These are phyloP conservation scores for Acrocephalus scirpaceus DNA, from an alignment of 2,797 vertebrate species.

Conservation along the genomic window DNA sequence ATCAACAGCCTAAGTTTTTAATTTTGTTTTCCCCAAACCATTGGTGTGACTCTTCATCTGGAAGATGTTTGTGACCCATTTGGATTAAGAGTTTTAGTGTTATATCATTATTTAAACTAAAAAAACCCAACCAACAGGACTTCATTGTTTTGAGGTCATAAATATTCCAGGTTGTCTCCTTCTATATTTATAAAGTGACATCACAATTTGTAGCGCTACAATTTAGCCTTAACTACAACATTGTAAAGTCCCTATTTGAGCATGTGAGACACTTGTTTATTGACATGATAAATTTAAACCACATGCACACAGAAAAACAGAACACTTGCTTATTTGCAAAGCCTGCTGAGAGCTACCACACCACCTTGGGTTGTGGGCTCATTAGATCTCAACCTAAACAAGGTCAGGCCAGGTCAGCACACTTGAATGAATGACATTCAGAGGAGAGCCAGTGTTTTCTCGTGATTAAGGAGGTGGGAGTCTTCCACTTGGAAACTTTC, in stretches of 20 bases:
- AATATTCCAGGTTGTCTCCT: constrained; percentile 33
- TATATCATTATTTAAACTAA: not conserved
- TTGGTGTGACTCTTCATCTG: not conserved
- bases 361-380: constrained; percentile 42
- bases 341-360: constrained; percentile 52
- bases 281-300: constrained; percentile 57
- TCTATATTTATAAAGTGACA: constrained; percentile 21
- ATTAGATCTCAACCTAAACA: constrained; percentile 63
- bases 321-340: constrained; percentile 57
- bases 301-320: constrained; percentile 38
- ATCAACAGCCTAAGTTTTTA: not conserved
- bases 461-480: constrained; percentile 54
- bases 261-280: constrained; percentile 56
- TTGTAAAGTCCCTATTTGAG: constrained; percentile 18
- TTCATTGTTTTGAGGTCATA: constrained; percentile 33
- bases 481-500: constrained; percentile 43
- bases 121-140: not conserved
- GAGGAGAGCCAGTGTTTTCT: not conserved
- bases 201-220: constrained; percentile 28
- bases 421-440: constrained; percentile 50
- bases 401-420: constrained; percentile 58
- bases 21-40: not conserved
- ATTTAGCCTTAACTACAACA: constrained; percentile 6
- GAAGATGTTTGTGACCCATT: not conserved
- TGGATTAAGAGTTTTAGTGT: not conserved